Base-by-base conservation (phyloP, 2,797 vertebrate species). In the Paramormyrops hopkinsi region DNA sequence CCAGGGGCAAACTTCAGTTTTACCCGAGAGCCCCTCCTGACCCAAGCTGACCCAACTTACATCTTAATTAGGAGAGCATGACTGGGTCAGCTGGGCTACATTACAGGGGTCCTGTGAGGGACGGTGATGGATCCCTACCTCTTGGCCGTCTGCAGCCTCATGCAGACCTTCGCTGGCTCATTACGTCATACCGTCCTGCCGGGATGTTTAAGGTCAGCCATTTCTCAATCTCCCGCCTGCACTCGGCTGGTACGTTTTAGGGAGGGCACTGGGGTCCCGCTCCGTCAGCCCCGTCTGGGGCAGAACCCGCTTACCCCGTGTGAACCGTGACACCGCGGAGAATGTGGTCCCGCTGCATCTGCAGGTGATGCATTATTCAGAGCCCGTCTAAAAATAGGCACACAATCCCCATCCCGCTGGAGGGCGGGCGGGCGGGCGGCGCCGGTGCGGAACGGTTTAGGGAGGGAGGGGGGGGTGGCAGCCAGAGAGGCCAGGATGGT, bases 291-390 rank as follows among this genome's bases (percentile, higher is more conserved):
- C 17, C 37, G 41, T 79, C 73, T 44, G 41, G 19, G 73, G 33
- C 37, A 1, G 73, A n/a, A 41, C 73, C 41, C 17, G 17, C 65
- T 73, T 0, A 33, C 65, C 65, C 65, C 76, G 2, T 5, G 25
- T 48, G 41, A 50, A 48, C 82, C 19, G 11, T 9, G 41, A 22
- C 82, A 29, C 46, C 44, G 2, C n/a, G n/a, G 19, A 9, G n/a
- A 50, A 25, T 2, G 46, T n/a, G n/a, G 84, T 90, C 87, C 91
- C 90, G 73, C 82, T 90, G 89, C 89, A 65, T 89, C 92, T 94
- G 91, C 90, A 92, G 91, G 89, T 92, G 87, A 95, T 95, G 91
- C 92, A 96, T 96, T 95, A 96, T 96, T 96, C 92, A 96, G 91
- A 91, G 88, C 0, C 89, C 88, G 88, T 89, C 94, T 94, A 95